A percentile compares a stretch with the other conserved stretches of the same genome.
phyloP scores from a whole-genome alignment of 2,113 vertebrate genomes.

The Hyla sarda region DNA sequence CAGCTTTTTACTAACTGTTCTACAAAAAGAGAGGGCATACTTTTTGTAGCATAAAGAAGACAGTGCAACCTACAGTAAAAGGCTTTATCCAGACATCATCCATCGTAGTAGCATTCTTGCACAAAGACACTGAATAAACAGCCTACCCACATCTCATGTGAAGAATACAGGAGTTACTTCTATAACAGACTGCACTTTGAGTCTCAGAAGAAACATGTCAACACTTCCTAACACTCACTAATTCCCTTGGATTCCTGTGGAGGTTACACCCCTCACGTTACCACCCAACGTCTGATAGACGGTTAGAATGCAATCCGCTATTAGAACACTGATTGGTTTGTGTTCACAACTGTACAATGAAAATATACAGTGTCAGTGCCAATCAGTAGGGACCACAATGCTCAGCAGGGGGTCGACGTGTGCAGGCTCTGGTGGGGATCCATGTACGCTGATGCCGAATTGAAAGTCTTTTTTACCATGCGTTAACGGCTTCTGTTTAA shows the following conservation, averaged over 20 bases:
- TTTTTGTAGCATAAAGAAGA: too few species aligned
- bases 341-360: conserved; percentile 45
- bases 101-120: too few species aligned
- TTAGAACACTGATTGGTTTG: conserved; percentile 53
- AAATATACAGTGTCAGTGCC: conserved; percentile 49
- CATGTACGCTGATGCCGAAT: too few species aligned
- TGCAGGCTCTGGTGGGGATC: not conserved
- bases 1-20: too few species aligned
- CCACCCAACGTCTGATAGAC: conserved; percentile 23
- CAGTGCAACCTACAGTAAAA: too few species aligned
- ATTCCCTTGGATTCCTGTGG: conserved; percentile 46
- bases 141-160: not conserved
- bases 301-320: conserved; percentile 22
- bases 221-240: conserved; percentile 24
- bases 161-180: conserved; percentile 23
- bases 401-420: not conserved
- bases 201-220: conserved; percentile 36
- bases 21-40: too few species aligned
- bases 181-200: conserved; percentile 29
- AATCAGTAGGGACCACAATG: not conserved
- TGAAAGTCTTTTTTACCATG: too few species aligned
- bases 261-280: conserved; percentile 20
- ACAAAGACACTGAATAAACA: conserved; percentile 7
- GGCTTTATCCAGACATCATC: not conserved
- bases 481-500: too few species aligned